Base-by-base conservation (phyloP, 1,140 invertebrate species). In the Pseudomyrmex concolor region DNA sequence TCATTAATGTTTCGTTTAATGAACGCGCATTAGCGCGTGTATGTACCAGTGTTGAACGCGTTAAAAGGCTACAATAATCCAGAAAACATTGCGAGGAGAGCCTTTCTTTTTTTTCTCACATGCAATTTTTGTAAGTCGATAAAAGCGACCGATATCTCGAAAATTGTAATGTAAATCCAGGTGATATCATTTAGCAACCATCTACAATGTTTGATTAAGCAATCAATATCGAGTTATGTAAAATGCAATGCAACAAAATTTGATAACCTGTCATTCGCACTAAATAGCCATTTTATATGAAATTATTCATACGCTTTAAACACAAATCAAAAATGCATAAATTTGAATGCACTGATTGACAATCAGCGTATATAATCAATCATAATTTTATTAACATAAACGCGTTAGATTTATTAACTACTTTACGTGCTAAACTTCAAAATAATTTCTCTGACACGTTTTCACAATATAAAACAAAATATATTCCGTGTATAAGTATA, bases 1-100 rank as follows among this genome's bases (percentile, higher is more conserved):
- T 68, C 54, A 51, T 66, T 54, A 78, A 59, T n/a, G 66, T 17
- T 80, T 70, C 54, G 48, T 80, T 80, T 80, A 70, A 80, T 80
- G 66, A 70, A 71, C 54, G 76, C 22, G 19, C 54, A 34, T 80
- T 80, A 80, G 12, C n/a, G 12, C 25, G 34, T 15, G 54, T 70
- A 80, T 50, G 25, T 78, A 80, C 15, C 43, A 13, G 19, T 57
- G 54, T n/a, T 48, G 17, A 70, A 13, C 10, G n/a, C 5, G 43
- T 22, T 34, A 12, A 13, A 80, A 80, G 50, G 10, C 66, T 55
- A 34, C 12, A 15, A 51, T 80, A 80, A 80, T 60, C 57, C 54
- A 13, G 3, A 71, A 77, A 71, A 55, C 60, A 70, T 59, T 17
- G 51, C 12, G 48, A 34, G 25, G 3, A 59, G 43, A 50, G 15